Conservation (phyloP, 2,797 vertebrate species). For the Macropodus opercularis region DNA sequence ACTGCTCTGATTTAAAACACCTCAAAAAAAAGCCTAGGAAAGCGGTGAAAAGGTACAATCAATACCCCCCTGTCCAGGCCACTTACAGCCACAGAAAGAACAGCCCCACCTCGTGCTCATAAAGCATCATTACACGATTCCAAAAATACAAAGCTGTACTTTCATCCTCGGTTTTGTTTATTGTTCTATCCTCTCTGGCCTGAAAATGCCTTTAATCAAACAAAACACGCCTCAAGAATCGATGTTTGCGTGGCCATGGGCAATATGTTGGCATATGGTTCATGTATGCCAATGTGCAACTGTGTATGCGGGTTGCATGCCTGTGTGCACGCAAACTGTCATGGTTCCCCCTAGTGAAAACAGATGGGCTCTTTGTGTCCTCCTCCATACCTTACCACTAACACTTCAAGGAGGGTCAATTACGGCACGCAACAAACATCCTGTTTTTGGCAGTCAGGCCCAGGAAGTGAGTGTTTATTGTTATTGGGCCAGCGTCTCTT, state of each 20-base stretch:
- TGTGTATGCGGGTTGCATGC: conserved; percentile 30
- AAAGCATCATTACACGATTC: conserved; percentile 35
- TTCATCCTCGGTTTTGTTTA: conserved; percentile 24
- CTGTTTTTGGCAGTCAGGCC: conserved; percentile 77
- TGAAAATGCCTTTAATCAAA: conserved; percentile 37
- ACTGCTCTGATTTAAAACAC: no score
- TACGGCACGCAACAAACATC: conserved; percentile 84
- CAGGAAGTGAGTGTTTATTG: conserved; percentile 83
- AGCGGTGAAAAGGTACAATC: neutral
- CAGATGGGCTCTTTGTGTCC: conserved; percentile 75
- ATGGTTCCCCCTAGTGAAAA: conserved; percentile 72
- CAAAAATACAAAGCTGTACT: conserved; percentile 4
- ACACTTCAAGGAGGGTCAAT: conserved; percentile 82
- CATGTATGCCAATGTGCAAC: conserved; percentile 25
- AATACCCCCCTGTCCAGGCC: neutral
- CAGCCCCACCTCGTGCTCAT: conserved; percentile 59
- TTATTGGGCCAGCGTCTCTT: conserved; percentile 73
- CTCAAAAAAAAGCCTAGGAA: no score
- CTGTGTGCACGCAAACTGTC: conserved; percentile 38
- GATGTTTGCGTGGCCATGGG: conserved; percentile 12
- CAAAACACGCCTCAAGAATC: conserved; percentile 11
- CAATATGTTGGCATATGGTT: conserved; percentile 9
- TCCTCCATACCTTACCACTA: conserved; percentile 77
- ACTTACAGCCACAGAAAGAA: no score
- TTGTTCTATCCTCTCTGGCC: conserved; percentile 17